These are phyloP conservation scores for Pomatostomus ruficeps DNA, from an alignment of 2,113 vertebrate genomes.

Conservation along the genomic window DNA sequence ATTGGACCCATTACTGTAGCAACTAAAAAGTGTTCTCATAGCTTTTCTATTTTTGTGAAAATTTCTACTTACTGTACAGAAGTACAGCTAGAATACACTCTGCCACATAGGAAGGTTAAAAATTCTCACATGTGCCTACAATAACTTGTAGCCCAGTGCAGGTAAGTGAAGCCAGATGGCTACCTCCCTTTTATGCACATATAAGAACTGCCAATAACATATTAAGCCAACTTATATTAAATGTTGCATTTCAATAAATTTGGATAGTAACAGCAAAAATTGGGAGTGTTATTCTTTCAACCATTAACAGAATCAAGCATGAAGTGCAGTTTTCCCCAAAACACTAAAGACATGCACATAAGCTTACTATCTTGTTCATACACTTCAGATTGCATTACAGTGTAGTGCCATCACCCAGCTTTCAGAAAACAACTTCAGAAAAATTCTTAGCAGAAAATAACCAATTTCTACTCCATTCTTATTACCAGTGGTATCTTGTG, in stretches of 20 bases:
- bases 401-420: background rate
- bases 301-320: background rate
- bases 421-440: background rate
- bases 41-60: background rate
- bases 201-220: background rate
- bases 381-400: background rate
- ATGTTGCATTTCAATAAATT: background rate
- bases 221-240: background rate
- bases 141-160: background rate
- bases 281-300: background rate
- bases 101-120: background rate
- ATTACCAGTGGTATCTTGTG: background rate
- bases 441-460: background rate
- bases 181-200: background rate
- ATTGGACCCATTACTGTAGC: background rate
- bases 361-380: background rate
- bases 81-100: background rate
- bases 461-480: background rate
- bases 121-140: background rate
- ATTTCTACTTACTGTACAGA: background rate
- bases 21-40: background rate
- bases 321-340: background rate
- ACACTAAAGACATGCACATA: background rate
- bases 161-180: background rate
- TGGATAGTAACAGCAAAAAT: background rate